phyloP scores from a whole-genome alignment of 1,140 invertebrate genomes.

The Drosophila sechellia region DNA sequence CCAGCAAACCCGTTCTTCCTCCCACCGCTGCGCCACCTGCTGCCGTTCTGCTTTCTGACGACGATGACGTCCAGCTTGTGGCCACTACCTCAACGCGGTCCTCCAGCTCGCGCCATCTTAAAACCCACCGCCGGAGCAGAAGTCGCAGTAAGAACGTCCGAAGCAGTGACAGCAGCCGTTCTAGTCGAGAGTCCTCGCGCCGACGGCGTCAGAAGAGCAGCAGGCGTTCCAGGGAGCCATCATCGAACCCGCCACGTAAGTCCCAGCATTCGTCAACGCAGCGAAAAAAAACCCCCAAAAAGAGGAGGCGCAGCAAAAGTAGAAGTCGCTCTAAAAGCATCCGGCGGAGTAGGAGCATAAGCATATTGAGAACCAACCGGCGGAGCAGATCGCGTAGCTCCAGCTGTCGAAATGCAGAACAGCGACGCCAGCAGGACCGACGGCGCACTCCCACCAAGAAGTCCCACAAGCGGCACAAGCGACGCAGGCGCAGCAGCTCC shows the following conservation, averaged over 20 bases:
- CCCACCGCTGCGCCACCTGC: neutral
- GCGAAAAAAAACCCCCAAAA: constrained; percentile 41
- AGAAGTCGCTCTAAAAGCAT: constrained; percentile 10
- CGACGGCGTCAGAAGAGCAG: constrained; percentile 36
- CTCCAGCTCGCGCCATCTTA: constrained; percentile 31
- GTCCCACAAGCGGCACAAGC: constrained; percentile 67
- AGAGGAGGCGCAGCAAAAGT: constrained; percentile 11
- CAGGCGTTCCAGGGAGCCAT: constrained; percentile 25
- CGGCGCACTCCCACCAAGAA: constrained; percentile 56
- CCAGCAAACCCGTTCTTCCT: constrained; percentile 40
- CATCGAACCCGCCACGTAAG: constrained; percentile 22
- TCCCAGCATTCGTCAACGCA: constrained; percentile 19
- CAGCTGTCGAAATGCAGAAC: constrained; percentile 10
- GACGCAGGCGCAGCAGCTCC: constrained; percentile 62
- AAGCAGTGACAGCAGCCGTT: constrained; percentile 34
- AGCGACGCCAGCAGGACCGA: constrained; percentile 31
- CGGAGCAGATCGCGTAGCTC: constrained; percentile 33
- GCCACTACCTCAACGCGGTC: constrained; percentile 24
- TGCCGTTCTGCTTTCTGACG: constrained; percentile 70
- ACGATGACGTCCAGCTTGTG: constrained; percentile 76
- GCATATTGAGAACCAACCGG: constrained; percentile 19
- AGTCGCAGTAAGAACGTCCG: constrained; percentile 32
- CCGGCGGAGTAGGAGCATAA: constrained; percentile 27
- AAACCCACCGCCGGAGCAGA: constrained; percentile 26
- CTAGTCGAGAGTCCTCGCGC: constrained; percentile 19